These are phyloP conservation scores for Psilopsiagon aymara DNA, from an alignment of 2,113 vertebrate genomes.

Conservation along the genomic window DNA sequence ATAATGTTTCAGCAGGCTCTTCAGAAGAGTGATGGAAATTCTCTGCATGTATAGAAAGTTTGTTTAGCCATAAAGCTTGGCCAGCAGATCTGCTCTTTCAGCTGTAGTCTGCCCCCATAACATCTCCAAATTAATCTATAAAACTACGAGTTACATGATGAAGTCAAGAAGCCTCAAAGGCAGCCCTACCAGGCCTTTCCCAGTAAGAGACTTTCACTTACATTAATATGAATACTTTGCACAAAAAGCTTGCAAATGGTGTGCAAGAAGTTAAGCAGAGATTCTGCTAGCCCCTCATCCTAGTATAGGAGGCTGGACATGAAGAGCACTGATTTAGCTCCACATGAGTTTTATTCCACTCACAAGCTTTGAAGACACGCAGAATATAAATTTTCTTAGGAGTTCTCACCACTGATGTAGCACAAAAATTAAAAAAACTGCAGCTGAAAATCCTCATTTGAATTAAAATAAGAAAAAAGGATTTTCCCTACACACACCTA, in stretches of 20 bases:
- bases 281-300: not conserved
- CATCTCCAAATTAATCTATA: not conserved
- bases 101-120: not conserved
- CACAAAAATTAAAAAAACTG: not conserved
- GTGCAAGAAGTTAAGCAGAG: not conserved
- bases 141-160: not conserved
- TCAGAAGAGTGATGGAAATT: not conserved
- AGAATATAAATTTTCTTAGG: not conserved
- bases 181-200: not conserved
- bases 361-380: not conserved
- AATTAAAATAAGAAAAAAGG: not conserved
- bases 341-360: not conserved
- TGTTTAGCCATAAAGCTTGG: not conserved
- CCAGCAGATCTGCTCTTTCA: not conserved
- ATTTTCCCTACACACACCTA: rapidly evolving
- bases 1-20: not conserved
- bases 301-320: not conserved
- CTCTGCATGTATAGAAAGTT: not conserved
- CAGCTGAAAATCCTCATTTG: not conserved
- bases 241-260: not conserved
- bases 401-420: not conserved
- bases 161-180: not conserved
- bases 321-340: not conserved
- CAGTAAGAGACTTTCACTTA: not conserved
- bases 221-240: not conserved